A percentile compares a stretch with the other conserved stretches of the same genome.
Evolutionary conservation across 2,888 invertebrate genomes (phyloP).

Genomic region (Cistogaster globosa): DNA sequence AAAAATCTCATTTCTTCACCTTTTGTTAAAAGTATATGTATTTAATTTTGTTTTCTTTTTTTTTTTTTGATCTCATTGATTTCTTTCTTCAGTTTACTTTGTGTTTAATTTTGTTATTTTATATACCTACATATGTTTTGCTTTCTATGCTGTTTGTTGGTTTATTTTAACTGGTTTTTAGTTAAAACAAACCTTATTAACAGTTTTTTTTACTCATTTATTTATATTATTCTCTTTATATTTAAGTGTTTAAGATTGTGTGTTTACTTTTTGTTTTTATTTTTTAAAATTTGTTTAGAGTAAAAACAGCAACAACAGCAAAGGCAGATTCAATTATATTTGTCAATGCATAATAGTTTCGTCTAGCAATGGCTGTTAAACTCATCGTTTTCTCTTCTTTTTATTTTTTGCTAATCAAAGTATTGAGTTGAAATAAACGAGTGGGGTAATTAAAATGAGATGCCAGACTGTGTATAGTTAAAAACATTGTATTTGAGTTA

Average conservation of each 20-base stretch:
- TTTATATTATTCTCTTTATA: slow-evolving; percentile 28
- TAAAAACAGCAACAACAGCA: slow-evolving; percentile 10
- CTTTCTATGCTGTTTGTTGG: slow-evolving; percentile 42
- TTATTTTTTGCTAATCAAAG: neutral
- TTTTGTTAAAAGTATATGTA: neutral
- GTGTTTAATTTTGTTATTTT: slow-evolving; percentile 20
- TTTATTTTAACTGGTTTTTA: slow-evolving; percentile 57
- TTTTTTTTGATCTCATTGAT: slow-evolving; percentile 37
- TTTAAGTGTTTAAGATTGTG: slow-evolving; percentile 3
- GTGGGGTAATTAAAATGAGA: neutral
- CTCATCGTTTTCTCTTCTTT: too few relatives aligned
- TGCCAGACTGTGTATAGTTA: neutral
- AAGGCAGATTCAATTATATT: slow-evolving; percentile 18
- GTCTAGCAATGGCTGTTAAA: neutral
- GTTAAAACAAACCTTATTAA: neutral
- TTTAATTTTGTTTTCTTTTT: neutral
- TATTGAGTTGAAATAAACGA: slow-evolving; percentile 20
- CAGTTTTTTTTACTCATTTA: slow-evolving; percentile 33
- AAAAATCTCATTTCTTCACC: too few relatives aligned
- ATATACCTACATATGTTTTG: slow-evolving; percentile 20
- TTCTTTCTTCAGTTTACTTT: slow-evolving; percentile 36
- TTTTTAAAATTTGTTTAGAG: neutral
- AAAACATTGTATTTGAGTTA: neutral
- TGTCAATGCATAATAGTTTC: neutral
- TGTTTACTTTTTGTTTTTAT: slow-evolving; percentile 23